These are phyloP conservation scores for Holacanthus passer DNA, from an alignment of 2,113 vertebrate genomes.

Conservation along the genomic window DNA sequence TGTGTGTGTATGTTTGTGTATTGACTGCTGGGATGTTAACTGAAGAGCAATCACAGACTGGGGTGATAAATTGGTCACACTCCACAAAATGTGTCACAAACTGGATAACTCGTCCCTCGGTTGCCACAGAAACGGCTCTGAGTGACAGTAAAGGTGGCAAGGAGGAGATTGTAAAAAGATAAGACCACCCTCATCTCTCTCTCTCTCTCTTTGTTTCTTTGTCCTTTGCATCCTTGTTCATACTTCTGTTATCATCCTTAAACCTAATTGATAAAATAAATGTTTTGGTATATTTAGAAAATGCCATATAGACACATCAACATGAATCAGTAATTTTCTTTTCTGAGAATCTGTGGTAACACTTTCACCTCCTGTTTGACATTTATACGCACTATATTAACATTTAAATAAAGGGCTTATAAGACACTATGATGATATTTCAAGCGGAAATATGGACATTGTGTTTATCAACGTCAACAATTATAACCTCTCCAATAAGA, in stretches of 20 bases:
- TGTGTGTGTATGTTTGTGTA: not conserved
- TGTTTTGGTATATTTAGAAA: not conserved
- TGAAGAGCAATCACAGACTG: constrained; percentile 48
- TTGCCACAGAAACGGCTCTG: constrained; percentile 37
- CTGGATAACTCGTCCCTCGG: constrained; percentile 22
- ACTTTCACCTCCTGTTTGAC: not conserved
- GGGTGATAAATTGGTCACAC: constrained; percentile 54
- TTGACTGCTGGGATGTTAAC: constrained; percentile 29
- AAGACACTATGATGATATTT: not conserved
- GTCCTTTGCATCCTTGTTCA: not conserved
- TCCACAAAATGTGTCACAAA: constrained; percentile 48
- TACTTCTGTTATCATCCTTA: not conserved
- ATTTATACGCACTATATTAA: not conserved
- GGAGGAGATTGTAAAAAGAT: constrained; percentile 7
- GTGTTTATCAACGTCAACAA: not conserved
- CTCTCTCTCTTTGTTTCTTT: not conserved
- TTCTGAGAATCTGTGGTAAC: not conserved
- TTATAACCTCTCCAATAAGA: not conserved
- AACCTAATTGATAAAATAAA: not conserved
- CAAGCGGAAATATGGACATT: not conserved
- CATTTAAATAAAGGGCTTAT: not conserved
- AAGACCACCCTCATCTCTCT: not conserved
- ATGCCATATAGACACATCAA: not conserved
- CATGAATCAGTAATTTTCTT: not conserved
- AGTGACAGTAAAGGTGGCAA: constrained; percentile 22